phyloP scores from a whole-genome alignment of 2,113 vertebrate genomes.

The Rhizomys pruinosus region DNA sequence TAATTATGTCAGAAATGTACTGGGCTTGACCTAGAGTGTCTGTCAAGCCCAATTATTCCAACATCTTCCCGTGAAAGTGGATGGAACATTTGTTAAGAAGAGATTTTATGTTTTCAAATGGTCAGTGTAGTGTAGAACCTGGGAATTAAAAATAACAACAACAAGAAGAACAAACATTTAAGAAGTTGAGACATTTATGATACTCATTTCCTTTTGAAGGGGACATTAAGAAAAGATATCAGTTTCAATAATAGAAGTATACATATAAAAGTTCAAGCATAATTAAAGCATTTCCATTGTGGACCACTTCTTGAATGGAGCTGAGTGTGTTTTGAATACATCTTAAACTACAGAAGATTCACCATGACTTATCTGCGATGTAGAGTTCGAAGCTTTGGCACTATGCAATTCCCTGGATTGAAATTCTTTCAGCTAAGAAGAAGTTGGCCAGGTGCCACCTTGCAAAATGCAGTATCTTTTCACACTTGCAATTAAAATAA shows the following conservation, averaged over 20 bases:
- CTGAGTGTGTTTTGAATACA: neutral
- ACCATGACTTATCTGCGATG: neutral
- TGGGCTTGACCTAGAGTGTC: neutral
- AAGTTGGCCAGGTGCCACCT: neutral
- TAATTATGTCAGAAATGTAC: neutral
- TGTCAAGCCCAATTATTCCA: neutral
- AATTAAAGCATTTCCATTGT: neutral
- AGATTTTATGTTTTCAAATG: neutral
- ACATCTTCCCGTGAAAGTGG: conserved; percentile 25
- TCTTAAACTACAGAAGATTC: conserved; percentile 27
- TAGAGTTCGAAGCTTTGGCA: neutral
- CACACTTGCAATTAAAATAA: conserved; percentile 45
- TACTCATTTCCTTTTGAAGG: neutral
- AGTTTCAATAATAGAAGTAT: neutral
- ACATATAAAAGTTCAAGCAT: neutral
- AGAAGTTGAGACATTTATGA: neutral
- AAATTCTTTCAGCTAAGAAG: conserved; percentile 2
- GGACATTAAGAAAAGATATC: neutral
- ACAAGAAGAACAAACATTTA: neutral
- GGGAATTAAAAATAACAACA: neutral
- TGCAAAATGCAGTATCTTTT: conserved; percentile 16
- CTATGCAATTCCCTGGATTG: neutral
- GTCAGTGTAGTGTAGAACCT: neutral
- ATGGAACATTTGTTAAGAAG: neutral
- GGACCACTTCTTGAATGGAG: neutral